Evolutionary conservation across 2,797 vertebrate genomes (phyloP).

Genomic region (Anguilla pacifica): DNA sequence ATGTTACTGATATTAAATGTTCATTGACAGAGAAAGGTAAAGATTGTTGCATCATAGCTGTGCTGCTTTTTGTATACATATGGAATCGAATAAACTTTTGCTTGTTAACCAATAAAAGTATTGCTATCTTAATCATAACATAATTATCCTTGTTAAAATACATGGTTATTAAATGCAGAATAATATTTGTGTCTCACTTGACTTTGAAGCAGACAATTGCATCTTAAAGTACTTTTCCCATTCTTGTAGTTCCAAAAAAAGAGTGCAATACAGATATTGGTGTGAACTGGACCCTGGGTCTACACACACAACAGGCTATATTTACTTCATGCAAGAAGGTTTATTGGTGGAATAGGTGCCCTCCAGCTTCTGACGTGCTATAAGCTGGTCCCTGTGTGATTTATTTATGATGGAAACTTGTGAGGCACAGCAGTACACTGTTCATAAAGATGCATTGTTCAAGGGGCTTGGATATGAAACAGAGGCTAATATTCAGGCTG

Average conservation of each 20-base stretch:
- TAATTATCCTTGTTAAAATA: background rate
- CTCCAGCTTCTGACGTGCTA: background rate
- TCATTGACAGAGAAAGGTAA: background rate
- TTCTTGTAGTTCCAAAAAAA: background rate
- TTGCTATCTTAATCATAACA: background rate
- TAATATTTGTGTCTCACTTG: background rate
- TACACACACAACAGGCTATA: background rate
- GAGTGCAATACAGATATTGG: background rate
- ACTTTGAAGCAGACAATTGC: background rate
- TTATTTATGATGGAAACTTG: background rate
- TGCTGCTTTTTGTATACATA: background rate
- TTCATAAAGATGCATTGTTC: background rate
- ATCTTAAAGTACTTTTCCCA: background rate
- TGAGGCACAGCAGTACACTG: background rate
- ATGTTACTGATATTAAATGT: background rate
- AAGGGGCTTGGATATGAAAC: background rate
- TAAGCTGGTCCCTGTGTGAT: background rate
- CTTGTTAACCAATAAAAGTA: constrained; percentile 3
- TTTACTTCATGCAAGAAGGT: background rate
- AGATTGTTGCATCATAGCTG: background rate
- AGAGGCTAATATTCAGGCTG: background rate
- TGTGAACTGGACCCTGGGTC: background rate
- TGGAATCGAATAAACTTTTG: background rate
- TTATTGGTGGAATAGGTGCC: background rate
- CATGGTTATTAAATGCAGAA: background rate